Evolutionary conservation across 2,888 invertebrate species (phyloP), one percentile per base, ranked within the genome.

Genomic region (Maniola hyperantus): DNA sequence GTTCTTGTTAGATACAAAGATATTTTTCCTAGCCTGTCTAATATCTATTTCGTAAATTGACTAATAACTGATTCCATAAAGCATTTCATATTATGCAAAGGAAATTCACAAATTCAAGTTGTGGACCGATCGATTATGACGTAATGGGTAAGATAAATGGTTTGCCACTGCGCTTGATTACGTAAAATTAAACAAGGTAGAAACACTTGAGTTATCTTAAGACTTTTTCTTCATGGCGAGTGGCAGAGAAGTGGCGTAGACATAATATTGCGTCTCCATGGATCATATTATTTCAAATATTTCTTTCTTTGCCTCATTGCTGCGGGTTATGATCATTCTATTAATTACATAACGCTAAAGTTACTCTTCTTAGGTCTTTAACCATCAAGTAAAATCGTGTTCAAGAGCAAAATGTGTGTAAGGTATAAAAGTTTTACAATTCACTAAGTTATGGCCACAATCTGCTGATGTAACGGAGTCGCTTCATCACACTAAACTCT

Each of bases 121-220:
- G 44, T 44, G 44, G 59, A 50, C 20, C 34, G 13, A 53, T 34
- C 42, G 44, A 18, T 13, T 50, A 20, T 36, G 13, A 58, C 65
- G 67, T 59, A 63, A 62, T n/a, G 67, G 33, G 58, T 36, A 67
- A 67, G 71, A 71, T 67, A 65, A 67, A 71, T 71, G 69, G 62
- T 36, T 60, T 63, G 46, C 42, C 51, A 51, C 42, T 58, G 50
- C 46, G 55, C 18, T 58, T 50, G 63, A 51, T 55, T 42, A 61
- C 61, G 55, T 69, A 60, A 66, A 69, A 69, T 64, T 69, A 64
- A 66, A 66, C 57, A 69, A 69, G 65, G 51, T 58, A 58, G 10
- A 7, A 33, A n/a, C 11, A 51, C 18, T 15, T 48, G 11, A 15
- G 46, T 2, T 36, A 13, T 36, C 2, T 18, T 42, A 8, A 5